A percentile compares a stretch with the other conserved stretches of the same genome.
Conservation (phyloP, 1,140 invertebrate species). For the Sarcophaga peregrina region DNA sequence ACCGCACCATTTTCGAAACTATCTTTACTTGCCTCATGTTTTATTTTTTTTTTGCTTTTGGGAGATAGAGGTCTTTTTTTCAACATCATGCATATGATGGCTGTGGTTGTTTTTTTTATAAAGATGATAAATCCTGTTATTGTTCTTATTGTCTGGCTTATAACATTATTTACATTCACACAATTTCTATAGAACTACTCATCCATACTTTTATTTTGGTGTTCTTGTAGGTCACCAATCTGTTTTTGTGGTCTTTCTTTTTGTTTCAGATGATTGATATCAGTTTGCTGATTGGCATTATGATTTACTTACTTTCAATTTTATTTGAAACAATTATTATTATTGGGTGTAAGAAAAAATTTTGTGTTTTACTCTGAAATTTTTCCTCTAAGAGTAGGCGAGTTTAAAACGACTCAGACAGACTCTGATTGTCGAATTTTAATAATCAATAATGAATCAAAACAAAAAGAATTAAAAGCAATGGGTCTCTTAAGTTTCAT, state of each 20-base stretch:
- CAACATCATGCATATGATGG: too few relatives aligned
- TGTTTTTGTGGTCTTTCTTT: neutral
- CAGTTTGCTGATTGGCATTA: too few relatives aligned
- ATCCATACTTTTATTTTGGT: neutral
- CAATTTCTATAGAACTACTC: neutral
- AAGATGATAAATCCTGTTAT: neutral
- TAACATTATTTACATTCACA: neutral
- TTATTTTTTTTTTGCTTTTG: too few relatives aligned
- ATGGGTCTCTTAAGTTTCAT: too few relatives aligned
- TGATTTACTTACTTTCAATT: neutral
- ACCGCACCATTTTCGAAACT: slow-evolving; percentile 18
- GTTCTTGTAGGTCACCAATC: neutral
- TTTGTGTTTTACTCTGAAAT: too few relatives aligned
- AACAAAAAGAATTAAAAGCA: too few relatives aligned
- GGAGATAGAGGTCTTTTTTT: too few relatives aligned
- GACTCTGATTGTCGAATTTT: too few relatives aligned
- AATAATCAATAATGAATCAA: too few relatives aligned
- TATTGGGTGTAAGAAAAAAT: neutral
- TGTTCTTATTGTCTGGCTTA: neutral
- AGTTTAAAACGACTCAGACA: too few relatives aligned
- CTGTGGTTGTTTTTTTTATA: too few relatives aligned
- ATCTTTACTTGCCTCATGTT: neutral
- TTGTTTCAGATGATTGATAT: neutral
- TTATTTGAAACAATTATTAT: neutral
- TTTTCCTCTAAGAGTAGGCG: too few relatives aligned